Percentiles rank a stretch among this genome's conserved stretches.
phyloP scores from a whole-genome alignment of 1,140 invertebrate species.

The Drosophila rhopaloa region DNA sequence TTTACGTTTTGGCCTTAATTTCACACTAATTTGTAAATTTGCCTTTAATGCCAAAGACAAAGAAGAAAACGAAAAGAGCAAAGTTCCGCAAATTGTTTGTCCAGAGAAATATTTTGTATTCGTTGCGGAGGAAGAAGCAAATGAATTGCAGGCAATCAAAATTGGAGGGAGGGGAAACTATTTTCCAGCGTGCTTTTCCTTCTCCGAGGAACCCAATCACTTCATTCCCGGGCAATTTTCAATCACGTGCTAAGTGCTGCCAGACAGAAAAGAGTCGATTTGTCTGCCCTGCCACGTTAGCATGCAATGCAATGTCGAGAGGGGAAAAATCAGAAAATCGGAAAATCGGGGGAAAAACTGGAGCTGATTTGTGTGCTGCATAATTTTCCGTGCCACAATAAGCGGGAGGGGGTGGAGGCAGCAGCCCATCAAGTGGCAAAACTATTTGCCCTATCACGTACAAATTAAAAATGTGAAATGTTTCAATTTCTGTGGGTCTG shows the following conservation, averaged over 20 bases:
- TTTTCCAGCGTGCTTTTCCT: conserved; percentile 15
- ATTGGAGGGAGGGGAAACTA: conserved; percentile 9
- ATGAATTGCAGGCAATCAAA: conserved; percentile 60
- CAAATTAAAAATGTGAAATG: conserved; percentile 83
- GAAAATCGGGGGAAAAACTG: conserved; percentile 21
- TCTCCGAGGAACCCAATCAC: conserved; percentile 57
- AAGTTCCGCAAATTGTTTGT: conserved; percentile 51
- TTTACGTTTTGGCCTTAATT: conserved; percentile 56
- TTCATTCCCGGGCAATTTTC: conserved; percentile 76
- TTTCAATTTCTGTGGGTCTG: conserved; percentile 63
- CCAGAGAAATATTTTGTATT: conserved; percentile 36
- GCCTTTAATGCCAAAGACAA: conserved; percentile 74
- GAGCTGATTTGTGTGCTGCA: conserved; percentile 69
- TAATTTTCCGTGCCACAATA: conserved; percentile 68
- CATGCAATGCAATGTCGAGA: conserved; percentile 49
- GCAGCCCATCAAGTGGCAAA: conserved; percentile 59
- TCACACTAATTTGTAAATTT: conserved; percentile 80
- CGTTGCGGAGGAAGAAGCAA: conserved; percentile 27
- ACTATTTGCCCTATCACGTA: conserved; percentile 82
- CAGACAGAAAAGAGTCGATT: conserved; percentile 70
- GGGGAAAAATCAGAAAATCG: conserved; percentile 2
- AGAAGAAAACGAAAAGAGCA: conserved; percentile 44
- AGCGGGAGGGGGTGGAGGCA: too few relatives aligned
- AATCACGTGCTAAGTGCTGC: conserved; percentile 80
- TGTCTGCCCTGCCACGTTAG: conserved; percentile 72